Percentiles rank a stretch among this genome's conserved stretches.
Evolutionary conservation across 2,797 vertebrate species (phyloP).

Genomic region (Parotocinclus haroldoi): DNA sequence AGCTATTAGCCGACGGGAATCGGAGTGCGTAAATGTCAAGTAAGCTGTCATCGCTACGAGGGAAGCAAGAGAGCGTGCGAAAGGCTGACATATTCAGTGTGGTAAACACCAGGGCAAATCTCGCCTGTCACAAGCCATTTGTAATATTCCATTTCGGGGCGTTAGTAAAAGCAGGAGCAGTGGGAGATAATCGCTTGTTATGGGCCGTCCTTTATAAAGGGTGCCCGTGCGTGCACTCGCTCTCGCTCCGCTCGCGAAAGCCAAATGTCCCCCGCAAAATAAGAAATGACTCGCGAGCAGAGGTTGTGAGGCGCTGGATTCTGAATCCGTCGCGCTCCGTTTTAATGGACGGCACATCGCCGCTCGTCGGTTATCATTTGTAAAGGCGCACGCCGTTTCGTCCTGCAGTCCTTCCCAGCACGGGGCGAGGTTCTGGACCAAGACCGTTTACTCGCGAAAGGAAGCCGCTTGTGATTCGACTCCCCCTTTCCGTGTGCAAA

Average conservation of each 20-base stretch:
- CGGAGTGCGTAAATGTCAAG: conserved; percentile 54
- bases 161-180: conserved; percentile 39
- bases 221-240: neutral
- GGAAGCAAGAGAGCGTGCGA: conserved; percentile 46
- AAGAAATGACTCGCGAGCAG: neutral
- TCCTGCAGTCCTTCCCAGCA: too few species aligned
- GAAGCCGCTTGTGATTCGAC: too few species aligned
- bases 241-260: conserved; percentile 8
- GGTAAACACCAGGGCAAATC: conserved; percentile 44
- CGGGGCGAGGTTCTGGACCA: too few species aligned
- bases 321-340: too few species aligned
- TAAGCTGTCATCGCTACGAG: conserved; percentile 51
- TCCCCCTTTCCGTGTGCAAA: too few species aligned
- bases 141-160: conserved; percentile 26
- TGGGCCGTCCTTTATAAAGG: conserved; percentile 22
- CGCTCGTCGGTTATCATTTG: too few species aligned
- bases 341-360: too few species aligned
- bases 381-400: too few species aligned
- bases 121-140: conserved; percentile 50
- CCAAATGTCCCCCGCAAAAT: conserved; percentile 3
- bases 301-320: too few species aligned
- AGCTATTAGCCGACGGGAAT: conserved; percentile 50
- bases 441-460: too few species aligned
- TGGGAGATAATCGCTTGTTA: conserved; percentile 38
- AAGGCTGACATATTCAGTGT: conserved; percentile 47